Evolutionary conservation across 1,140 invertebrate species (phyloP).

Genomic region (Heterodera schachtii): DNA sequence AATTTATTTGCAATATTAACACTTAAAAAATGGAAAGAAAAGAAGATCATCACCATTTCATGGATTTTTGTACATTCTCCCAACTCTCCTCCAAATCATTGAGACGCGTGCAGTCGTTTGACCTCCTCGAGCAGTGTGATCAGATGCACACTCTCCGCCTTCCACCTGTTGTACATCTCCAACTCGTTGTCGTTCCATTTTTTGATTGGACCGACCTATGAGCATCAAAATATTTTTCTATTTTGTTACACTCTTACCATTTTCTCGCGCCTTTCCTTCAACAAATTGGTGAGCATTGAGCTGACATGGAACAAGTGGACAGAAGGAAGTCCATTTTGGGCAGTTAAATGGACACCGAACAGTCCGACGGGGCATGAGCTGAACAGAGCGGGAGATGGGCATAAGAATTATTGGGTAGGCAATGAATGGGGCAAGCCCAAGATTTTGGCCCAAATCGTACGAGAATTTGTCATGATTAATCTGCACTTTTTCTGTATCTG

Average conservation of each 20-base stretch:
- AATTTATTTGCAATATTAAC: no score
- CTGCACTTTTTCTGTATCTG: no score
- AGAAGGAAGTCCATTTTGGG: not conserved
- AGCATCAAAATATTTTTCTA: no score
- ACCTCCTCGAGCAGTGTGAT: not conserved
- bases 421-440: no score
- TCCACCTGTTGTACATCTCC: constrained; percentile 11
- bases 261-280: not conserved
- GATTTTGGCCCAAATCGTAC: no score
- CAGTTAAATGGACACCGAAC: not conserved
- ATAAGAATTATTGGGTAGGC: no score
- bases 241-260: no score
- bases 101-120: not conserved
- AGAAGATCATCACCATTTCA: not conserved
- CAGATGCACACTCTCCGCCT: not conserved
- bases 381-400: not conserved
- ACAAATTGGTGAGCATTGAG: not conserved
- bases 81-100: not conserved
- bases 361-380: not conserved
- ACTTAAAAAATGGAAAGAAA: no score
- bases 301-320: not conserved
- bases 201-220: not conserved
- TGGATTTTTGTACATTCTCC: not conserved
- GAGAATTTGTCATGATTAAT: no score
- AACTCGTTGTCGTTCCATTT: constrained; percentile 12